These are phyloP conservation scores for Pecten maximus DNA, from an alignment of 2,888 invertebrate genomes.

Conservation along the genomic window DNA sequence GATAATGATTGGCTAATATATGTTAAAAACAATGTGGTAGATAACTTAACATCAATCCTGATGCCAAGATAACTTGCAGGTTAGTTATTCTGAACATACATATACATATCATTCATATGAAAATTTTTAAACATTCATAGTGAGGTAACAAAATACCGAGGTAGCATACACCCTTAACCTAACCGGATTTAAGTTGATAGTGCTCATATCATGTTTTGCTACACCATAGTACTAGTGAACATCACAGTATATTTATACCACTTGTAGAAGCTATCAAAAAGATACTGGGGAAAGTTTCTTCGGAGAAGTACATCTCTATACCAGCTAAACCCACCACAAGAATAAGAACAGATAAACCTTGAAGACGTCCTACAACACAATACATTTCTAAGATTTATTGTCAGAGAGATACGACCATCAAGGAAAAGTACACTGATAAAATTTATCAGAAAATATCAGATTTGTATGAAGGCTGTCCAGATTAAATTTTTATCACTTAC, in stretches of 20 bases:
- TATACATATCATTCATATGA: too few species aligned
- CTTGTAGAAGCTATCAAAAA: neutral
- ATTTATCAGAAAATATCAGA: neutral
- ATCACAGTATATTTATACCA: neutral
- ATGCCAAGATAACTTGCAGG: too few species aligned
- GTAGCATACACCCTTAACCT: neutral
- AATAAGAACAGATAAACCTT: neutral
- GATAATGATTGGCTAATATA: too few species aligned
- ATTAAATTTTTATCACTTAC: neutral
- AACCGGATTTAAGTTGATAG: neutral
- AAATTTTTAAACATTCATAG: too few species aligned
- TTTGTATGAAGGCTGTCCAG: neutral
- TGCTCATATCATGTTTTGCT: neutral
- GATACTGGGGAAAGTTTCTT: neutral
- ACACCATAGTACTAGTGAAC: too few species aligned
- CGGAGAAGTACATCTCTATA: neutral
- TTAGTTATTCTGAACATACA: too few species aligned
- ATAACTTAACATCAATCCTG: too few species aligned
- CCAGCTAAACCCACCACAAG: neutral
- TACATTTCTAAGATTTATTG: neutral
- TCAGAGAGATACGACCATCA: neutral
- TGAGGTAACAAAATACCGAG: neutral
- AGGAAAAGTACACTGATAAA: neutral
- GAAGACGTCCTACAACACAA: neutral
- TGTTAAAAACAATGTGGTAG: too few species aligned